phyloP scores from a whole-genome alignment of 2,888 invertebrate genomes.

The Cyclophora punctaria region DNA sequence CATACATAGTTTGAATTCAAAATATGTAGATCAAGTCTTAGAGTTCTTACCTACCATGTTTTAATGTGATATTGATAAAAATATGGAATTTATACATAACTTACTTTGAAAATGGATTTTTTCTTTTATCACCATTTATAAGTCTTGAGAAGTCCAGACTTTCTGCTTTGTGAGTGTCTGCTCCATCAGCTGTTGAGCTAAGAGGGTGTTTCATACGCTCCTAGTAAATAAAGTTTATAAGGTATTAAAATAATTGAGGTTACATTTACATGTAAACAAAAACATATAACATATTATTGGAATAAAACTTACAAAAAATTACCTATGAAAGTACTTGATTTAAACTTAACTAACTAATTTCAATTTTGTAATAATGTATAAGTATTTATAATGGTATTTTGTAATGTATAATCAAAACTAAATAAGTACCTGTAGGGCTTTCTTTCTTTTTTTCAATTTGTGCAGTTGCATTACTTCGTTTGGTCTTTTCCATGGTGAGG shows the following conservation, averaged over 20 bases:
- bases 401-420: background rate
- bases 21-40: too few relatives aligned
- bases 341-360: background rate
- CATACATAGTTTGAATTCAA: too few relatives aligned
- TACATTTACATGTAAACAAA: too few relatives aligned
- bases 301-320: background rate
- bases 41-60: too few relatives aligned
- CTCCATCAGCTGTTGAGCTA: slow-evolving; percentile 35
- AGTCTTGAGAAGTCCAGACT: slow-evolving; percentile 67
- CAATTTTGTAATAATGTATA: background rate
- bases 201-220: slow-evolving; percentile 64
- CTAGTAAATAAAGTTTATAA: slow-evolving; percentile 26
- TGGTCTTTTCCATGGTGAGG: slow-evolving; percentile 77
- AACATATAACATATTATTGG: too few relatives aligned
- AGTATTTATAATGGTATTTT: background rate
- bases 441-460: slow-evolving; percentile 84
- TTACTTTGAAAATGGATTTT: slow-evolving; percentile 84
- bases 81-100: slow-evolving; percentile 17
- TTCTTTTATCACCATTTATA: slow-evolving; percentile 77
- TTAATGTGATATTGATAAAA: too few relatives aligned
- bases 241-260: too few relatives aligned
- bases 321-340: background rate
- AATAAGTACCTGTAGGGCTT: slow-evolving; percentile 77
- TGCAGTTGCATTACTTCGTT: slow-evolving; percentile 82
- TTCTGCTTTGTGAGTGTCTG: slow-evolving; percentile 30